These are phyloP conservation scores for Drosophila anceps DNA, from an alignment of 2,888 invertebrate genomes.

Conservation along the genomic window DNA sequence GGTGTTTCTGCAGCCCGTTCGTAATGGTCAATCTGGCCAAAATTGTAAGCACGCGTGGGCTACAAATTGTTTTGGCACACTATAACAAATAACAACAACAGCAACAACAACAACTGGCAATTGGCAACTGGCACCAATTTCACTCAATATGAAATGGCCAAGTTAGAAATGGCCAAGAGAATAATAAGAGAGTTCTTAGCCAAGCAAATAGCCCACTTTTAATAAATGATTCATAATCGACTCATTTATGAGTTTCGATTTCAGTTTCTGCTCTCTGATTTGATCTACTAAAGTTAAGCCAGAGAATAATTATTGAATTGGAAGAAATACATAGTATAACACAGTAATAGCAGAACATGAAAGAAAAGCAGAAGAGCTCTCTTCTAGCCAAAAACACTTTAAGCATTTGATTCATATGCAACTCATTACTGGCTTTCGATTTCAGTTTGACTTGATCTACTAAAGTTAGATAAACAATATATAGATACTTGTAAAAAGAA, in stretches of 20 bases:
- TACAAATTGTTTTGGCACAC: slow-evolving; percentile 52
- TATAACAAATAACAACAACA: slow-evolving; percentile 30
- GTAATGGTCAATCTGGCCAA: slow-evolving; percentile 44
- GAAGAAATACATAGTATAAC: not conserved
- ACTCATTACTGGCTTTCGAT: too few relatives aligned
- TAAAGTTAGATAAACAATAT: too few relatives aligned
- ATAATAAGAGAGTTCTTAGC: slow-evolving; percentile 7
- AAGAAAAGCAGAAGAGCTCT: not conserved
- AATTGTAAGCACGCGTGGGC: slow-evolving; percentile 60
- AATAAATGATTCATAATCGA: not conserved
- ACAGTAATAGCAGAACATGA: not conserved
- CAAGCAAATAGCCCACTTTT: not conserved
- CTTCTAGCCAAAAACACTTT: slow-evolving; percentile 17
- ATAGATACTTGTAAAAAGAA: too few relatives aligned
- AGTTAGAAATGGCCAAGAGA: slow-evolving; percentile 13
- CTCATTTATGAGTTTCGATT: slow-evolving; percentile 9
- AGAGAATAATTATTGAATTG: not conserved
- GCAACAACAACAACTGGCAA: slow-evolving; percentile 25
- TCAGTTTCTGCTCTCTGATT: not conserved
- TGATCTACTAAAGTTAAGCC: not conserved
- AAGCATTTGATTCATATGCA: not conserved
- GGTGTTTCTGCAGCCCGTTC: slow-evolving; percentile 41
- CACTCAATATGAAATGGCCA: slow-evolving; percentile 49
- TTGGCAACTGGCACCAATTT: slow-evolving; percentile 58
- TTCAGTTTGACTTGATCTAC: too few relatives aligned